A percentile compares a stretch with the other conserved stretches of the same genome.
phyloP scores from a whole-genome alignment of 2,797 vertebrate genomes.

The Myiotriccus ornatus region DNA sequence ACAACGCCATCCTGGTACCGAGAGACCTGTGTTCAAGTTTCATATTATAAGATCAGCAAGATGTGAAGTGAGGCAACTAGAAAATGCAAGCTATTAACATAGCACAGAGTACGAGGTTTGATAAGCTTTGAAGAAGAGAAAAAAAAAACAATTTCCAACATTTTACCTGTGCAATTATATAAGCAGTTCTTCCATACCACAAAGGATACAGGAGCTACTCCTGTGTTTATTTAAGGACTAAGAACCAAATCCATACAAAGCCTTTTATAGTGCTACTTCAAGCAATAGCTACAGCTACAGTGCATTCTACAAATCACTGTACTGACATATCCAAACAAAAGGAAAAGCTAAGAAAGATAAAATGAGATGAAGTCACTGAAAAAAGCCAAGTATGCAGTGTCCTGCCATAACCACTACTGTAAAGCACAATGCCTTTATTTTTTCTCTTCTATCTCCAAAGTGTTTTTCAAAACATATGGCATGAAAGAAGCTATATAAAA shows the following conservation, averaged over 20 bases:
- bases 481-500: conserved; percentile 38
- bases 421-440: conserved; percentile 21
- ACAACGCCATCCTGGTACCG: background rate
- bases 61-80: background rate
- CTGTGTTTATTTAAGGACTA: background rate
- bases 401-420: background rate
- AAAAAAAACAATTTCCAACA: background rate
- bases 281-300: background rate
- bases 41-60: conserved; percentile 56
- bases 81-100: conserved; percentile 40
- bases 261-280: conserved; percentile 35
- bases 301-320: background rate
- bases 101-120: conserved; percentile 2
- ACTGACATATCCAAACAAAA: background rate
- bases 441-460: conserved; percentile 3
- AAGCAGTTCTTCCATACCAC: background rate
- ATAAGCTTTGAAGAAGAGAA: conserved; percentile 23
- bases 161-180: background rate
- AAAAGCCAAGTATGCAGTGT: background rate
- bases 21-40: conserved; percentile 34
- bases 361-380: background rate
- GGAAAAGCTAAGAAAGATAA: conserved; percentile 21
- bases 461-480: conserved; percentile 30
- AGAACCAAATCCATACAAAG: background rate
- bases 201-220: background rate